A percentile compares a stretch with the other conserved stretches of the same genome.
Evolutionary conservation across 2,888 invertebrate species (phyloP).

Genomic region (Phyllotreta cruciferae): DNA sequence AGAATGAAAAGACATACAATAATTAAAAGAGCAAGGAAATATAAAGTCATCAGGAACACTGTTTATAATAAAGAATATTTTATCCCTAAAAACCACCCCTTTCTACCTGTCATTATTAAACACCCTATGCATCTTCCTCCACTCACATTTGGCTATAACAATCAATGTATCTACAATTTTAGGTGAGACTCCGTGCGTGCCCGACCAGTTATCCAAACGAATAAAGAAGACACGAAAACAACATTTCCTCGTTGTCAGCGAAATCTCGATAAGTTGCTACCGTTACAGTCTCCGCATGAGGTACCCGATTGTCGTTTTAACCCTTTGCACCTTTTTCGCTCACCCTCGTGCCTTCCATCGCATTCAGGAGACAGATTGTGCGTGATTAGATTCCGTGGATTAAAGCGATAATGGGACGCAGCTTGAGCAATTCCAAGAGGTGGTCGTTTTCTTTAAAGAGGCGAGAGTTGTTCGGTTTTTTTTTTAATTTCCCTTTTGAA

Average conservation of each 20-base stretch:
- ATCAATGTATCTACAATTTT: too few species aligned
- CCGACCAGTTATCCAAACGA: neutral
- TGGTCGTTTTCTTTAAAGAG: slow-evolving; percentile 46
- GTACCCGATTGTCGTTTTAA: slow-evolving; percentile 44
- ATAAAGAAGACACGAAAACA: slow-evolving; percentile 8
- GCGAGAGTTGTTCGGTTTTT: slow-evolving; percentile 47
- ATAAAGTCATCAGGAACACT: too few species aligned
- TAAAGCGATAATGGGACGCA: slow-evolving; percentile 55
- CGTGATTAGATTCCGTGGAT: slow-evolving; percentile 52
- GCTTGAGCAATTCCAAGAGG: slow-evolving; percentile 52
- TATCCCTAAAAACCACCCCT: too few species aligned
- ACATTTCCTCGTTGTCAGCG: slow-evolving; percentile 14
- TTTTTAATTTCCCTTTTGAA: slow-evolving; percentile 40
- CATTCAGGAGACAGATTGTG: slow-evolving; percentile 46
- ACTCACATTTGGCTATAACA: too few species aligned
- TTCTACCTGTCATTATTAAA: too few species aligned
- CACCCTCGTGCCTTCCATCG: slow-evolving; percentile 41
- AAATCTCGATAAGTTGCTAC: slow-evolving; percentile 48
- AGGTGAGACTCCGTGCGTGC: too few species aligned
- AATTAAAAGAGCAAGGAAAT: too few species aligned
- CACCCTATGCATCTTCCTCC: too few species aligned
- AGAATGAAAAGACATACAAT: too few species aligned
- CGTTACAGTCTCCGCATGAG: slow-evolving; percentile 48
- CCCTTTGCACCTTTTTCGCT: slow-evolving; percentile 50
- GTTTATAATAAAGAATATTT: too few species aligned